Conservation (phyloP, 2,888 invertebrate species). For the Metacarcinus magister region DNA sequence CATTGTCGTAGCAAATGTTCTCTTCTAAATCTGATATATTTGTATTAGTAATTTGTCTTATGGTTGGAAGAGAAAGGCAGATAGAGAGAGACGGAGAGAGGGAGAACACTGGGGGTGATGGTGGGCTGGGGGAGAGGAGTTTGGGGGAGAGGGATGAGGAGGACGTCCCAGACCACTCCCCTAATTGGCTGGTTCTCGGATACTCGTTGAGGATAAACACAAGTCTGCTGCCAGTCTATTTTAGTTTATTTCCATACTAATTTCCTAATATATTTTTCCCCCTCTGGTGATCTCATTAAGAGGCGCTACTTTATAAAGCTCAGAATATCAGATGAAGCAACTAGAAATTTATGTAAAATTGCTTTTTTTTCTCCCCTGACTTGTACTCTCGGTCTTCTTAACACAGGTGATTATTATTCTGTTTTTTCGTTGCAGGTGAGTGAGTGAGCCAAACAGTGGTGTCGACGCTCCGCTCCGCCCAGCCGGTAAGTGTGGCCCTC, state of each 20-base stretch:
- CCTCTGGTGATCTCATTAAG: constrained; percentile 33
- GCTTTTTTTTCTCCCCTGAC: neutral
- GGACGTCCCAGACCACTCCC: neutral
- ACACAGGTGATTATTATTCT: neutral
- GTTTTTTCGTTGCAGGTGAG: constrained; percentile 38
- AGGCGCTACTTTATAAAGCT: constrained; percentile 47
- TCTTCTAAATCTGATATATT: constrained; percentile 17
- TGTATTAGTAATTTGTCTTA: constrained; percentile 4
- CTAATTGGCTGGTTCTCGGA: constrained; percentile 52
- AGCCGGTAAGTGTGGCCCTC: constrained; percentile 17
- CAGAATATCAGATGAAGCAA: constrained; percentile 27
- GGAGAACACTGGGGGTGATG: neutral
- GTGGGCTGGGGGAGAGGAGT: neutral
- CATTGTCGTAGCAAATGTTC: neutral
- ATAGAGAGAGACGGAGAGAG: neutral
- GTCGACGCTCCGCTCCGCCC: constrained; percentile 7
- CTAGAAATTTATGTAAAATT: constrained; percentile 44
- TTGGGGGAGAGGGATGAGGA: neutral
- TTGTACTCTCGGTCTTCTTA: neutral
- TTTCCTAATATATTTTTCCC: constrained; percentile 1
- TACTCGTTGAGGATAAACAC: constrained; percentile 38
- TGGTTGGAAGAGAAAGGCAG: neutral
- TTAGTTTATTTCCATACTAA: constrained; percentile 49
- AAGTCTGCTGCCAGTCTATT: constrained; percentile 16
- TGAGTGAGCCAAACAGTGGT: neutral